Evolutionary conservation across 2,888 invertebrate genomes (phyloP), one percentile per base, ranked within the genome.

Genomic region (Pammene fasciana): DNA sequence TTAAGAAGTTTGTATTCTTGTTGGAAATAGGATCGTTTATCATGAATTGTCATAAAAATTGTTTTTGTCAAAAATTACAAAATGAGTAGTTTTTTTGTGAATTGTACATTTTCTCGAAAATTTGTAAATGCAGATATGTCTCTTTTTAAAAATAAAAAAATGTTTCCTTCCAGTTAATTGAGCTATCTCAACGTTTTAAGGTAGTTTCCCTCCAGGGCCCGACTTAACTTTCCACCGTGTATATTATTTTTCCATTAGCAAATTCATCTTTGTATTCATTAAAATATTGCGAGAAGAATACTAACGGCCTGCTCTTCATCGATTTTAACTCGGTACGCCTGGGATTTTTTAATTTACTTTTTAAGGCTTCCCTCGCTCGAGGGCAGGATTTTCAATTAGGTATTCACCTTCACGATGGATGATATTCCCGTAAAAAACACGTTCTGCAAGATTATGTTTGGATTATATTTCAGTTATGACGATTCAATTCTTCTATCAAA

Each of bases 351-450:
- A 62, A 48, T 57, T 36, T 18, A 45, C 36, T 65, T 38, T 41
- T 41, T 48, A n/a, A n/a, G n/a, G 14, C 50, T 38, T 36, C 34
- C 16, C 11, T 41, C 57, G 56, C 64, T 59, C 13, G 8, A n/a
- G 13, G 68, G 68, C 57, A 45, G 43, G 36, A 26, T 68, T 65
- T 68, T 59, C 52, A 65, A 65, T 68, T 59, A n/a, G n/a, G n/a
- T n/a, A 59, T 45, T 46, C 18, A 14, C 0, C 41, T 38, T 5
- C 16, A 43, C 48, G 11, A 14, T 26, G 11, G 26, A 59, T 52
- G 48, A 26, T 34, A 45, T 68, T 45, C 34, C 36, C 46, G 11
- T 46, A 43, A 41, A 54, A 26, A 46, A 46, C 36, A 36, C 52
- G 36, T 60, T 16, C 4, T 1, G n/a, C 18, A 16, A 55, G 54